Evolutionary conservation across 2,797 vertebrate species (phyloP).

Genomic region (Remorina albescens): DNA sequence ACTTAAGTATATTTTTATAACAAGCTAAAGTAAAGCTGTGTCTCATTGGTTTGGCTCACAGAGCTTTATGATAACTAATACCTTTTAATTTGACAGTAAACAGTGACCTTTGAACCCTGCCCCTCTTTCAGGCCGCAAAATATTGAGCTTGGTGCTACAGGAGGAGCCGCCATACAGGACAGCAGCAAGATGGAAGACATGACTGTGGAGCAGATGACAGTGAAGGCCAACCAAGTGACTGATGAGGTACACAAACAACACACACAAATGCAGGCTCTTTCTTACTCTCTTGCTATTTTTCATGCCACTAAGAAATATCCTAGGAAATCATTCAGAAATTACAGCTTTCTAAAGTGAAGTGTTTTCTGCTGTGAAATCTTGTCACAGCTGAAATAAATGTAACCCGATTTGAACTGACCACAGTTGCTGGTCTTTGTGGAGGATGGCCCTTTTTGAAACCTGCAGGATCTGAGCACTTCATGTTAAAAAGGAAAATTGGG

Average conservation of each 20-base stretch:
- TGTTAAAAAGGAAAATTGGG: background rate
- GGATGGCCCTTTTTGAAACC: background rate
- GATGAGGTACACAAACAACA: conserved; percentile 89
- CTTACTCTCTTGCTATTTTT: background rate
- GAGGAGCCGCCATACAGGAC: conserved; percentile 73
- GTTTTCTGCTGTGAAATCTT: background rate
- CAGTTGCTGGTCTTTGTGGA: background rate
- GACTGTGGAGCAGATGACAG: conserved; percentile 90
- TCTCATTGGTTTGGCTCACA: conserved; percentile 8
- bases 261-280: background rate
- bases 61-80: conserved; percentile 1
- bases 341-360: background rate
- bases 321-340: background rate
- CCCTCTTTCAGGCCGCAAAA: conserved; percentile 78
- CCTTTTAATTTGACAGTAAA: conserved; percentile 4
- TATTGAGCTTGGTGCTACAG: conserved; percentile 74
- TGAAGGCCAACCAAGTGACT: conserved; percentile 92
- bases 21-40: background rate
- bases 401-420: background rate
- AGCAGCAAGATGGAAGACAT: conserved; percentile 91
- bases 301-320: background rate
- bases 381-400: background rate
- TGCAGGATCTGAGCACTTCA: background rate
- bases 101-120: conserved; percentile 24
- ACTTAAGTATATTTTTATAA: background rate